Conservation (phyloP, 1,140 invertebrate species). For the Drosophila miranda region DNA sequence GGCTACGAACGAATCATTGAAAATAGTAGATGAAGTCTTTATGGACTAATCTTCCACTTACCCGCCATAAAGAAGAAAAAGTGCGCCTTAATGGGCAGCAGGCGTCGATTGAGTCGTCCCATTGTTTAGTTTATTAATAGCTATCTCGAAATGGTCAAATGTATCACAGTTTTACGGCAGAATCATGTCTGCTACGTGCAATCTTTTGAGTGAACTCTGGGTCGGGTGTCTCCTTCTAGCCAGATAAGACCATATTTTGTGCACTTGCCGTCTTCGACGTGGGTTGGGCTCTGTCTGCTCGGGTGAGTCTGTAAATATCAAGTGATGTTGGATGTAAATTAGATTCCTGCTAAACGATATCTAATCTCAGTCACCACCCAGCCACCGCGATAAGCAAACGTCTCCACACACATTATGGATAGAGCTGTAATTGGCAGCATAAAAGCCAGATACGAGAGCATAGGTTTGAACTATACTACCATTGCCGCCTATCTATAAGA, state of each 20-base stretch:
- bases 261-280: constrained; percentile 22
- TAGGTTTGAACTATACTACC: constrained; percentile 11
- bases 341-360: constrained; percentile 32
- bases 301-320: constrained; percentile 40
- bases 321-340: constrained; percentile 26
- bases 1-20: constrained; percentile 83
- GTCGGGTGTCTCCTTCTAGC: constrained; percentile 12
- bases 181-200: constrained; percentile 26
- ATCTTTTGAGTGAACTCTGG: constrained; percentile 28
- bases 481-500: background rate
- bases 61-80: constrained; percentile 92
- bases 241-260: constrained; percentile 50
- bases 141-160: background rate
- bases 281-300: constrained; percentile 5
- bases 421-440: constrained; percentile 33
- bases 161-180: constrained; percentile 55
- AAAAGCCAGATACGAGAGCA: constrained; percentile 35
- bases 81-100: constrained; percentile 90
- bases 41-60: constrained; percentile 81
- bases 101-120: constrained; percentile 85
- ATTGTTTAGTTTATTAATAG: constrained; percentile 67
- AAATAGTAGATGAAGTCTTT: background rate
- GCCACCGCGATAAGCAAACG: constrained; percentile 33
- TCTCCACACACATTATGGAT: constrained; percentile 9
- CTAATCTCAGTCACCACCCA: constrained; percentile 24